phyloP scores from a whole-genome alignment of 1,140 invertebrate species.

The Drosophila varians region DNA sequence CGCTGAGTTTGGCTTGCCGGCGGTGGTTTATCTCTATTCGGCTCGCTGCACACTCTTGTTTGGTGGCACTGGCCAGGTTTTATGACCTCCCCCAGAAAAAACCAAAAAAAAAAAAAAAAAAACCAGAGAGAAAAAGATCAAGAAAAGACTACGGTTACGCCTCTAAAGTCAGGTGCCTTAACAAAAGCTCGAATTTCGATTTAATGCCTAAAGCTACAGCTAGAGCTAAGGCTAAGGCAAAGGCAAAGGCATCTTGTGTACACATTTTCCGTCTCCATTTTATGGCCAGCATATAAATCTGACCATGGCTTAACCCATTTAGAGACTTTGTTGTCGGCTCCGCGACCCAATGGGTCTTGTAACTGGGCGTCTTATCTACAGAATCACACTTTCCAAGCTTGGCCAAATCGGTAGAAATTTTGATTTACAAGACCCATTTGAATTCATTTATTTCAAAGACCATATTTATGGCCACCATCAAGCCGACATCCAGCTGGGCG shows the following conservation, averaged over 20 bases:
- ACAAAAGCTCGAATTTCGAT: constrained; percentile 68
- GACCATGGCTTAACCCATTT: constrained; percentile 55
- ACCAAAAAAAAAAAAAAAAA: too few species aligned
- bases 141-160: constrained; percentile 55
- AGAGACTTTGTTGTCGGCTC: constrained; percentile 57
- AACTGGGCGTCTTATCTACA: constrained; percentile 21
- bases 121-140: constrained; percentile 22
- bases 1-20: constrained; percentile 20
- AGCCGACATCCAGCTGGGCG: constrained; percentile 4
- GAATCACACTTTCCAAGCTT: constrained; percentile 42
- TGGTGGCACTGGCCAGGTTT: constrained; percentile 70
- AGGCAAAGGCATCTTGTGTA: constrained; percentile 43
- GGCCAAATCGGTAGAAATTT: constrained; percentile 12
- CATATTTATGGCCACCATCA: constrained; percentile 19
- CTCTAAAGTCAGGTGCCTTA: constrained; percentile 68
- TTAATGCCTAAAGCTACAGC: constrained; percentile 34
- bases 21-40: constrained; percentile 31
- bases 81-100: constrained; percentile 66
- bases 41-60: constrained; percentile 52
- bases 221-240: constrained; percentile 30
- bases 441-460: constrained; percentile 27
- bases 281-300: constrained; percentile 65
- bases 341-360: constrained; percentile 26
- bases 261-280: constrained; percentile 42
- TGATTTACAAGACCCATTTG: constrained; percentile 41